Evolutionary conservation across 1,140 invertebrate species (phyloP), one percentile per base, ranked within the genome.

Genomic region (Saxidomus purpurata): DNA sequence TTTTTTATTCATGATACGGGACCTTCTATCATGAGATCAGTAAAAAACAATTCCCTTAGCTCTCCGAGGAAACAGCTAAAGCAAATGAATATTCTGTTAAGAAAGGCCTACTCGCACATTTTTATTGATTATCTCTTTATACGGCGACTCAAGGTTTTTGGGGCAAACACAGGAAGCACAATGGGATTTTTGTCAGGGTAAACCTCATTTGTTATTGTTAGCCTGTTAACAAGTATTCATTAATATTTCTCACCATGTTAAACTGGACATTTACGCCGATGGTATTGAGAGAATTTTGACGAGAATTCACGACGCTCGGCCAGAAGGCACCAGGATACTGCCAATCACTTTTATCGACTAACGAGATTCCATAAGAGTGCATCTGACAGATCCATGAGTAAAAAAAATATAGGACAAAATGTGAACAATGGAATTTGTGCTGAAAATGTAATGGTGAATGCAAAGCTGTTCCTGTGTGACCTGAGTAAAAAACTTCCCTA

Each of bases 111-210:
- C 67, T 71, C 0, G 34, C 34, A 71, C 22, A 28, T 71, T 71
- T 71, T 71, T 71, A 71, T 71, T 71, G 67, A 71, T 71, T 71
- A 38, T 71, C 67, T 71, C 67, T 71, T 71, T 71, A 71, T 71
- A 38, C 15, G 28, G 36, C 67, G 67, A 71, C 67, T 38, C 34
- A 17, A 71, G 15, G 67, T 71, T 71, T 71, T 71, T 38, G 67
- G 67, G 36, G 67, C 34, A 63, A 71, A 71, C 34, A 28, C 34
- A 28, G 67, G 36, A 71, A 36, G 22, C 28, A 28, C 22, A 71
- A 38, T 71, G 67, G 25, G 67, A 4, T 71, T 9, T 19, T 71
- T 71, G 67, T 38, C 67, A 63, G 67, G 9, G 6, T 6, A 38
- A 28, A 31, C 22, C 67, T 71, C 31, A 38, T 71, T 71, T 71